Conservation (phyloP, 2,797 vertebrate species). For the Cryptoprocta ferox region DNA sequence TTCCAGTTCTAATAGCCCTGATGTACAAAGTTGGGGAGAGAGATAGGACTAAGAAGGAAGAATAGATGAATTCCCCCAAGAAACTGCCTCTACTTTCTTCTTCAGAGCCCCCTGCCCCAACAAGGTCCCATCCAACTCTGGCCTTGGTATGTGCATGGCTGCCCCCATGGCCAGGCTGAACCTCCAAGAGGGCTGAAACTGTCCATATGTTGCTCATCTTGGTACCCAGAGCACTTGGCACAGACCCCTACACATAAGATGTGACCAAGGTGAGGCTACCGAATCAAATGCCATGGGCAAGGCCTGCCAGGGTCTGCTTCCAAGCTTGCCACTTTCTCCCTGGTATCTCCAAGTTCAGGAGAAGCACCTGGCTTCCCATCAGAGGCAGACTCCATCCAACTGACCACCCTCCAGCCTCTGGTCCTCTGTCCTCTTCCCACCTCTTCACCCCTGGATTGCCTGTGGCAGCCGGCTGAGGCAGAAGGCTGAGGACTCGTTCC, state of each 20-base stretch:
- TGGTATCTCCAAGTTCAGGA: neutral
- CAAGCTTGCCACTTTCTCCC: neutral
- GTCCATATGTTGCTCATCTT: neutral
- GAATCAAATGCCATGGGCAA: neutral
- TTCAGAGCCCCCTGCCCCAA: neutral
- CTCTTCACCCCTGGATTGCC: neutral
- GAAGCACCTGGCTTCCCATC: neutral
- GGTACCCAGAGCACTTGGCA: neutral
- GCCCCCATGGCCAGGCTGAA: neutral
- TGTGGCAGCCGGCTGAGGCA: neutral
- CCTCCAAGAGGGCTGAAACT: neutral
- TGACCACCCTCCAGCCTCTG: neutral
- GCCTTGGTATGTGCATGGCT: neutral
- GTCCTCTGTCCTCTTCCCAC: neutral
- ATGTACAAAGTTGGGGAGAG: neutral
- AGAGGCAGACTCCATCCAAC: neutral
- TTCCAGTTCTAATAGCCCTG: neutral
- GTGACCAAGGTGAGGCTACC: neutral
- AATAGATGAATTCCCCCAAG: neutral
- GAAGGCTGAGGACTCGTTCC: neutral
- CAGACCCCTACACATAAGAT: neutral
- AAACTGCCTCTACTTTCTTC: constrained; percentile 1
- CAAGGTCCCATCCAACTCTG: neutral
- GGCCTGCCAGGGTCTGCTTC: neutral
- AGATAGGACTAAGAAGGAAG: neutral